A percentile compares a stretch with the other conserved stretches of the same genome.
These are phyloP conservation scores for Onychostoma macrolepis DNA, from an alignment of 2,113 vertebrate genomes.

Conservation along the genomic window DNA sequence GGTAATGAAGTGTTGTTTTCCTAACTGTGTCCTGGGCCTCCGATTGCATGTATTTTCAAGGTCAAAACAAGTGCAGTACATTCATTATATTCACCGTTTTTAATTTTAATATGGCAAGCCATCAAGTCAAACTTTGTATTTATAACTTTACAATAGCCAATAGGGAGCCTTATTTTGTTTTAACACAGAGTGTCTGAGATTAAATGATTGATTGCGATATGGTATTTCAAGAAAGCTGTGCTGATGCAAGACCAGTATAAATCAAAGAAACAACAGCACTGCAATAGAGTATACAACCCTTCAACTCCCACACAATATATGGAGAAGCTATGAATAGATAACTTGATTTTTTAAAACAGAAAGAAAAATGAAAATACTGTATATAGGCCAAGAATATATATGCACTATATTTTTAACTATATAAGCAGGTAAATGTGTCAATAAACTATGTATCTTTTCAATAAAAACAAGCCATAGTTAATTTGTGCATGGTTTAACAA, in stretches of 20 bases:
- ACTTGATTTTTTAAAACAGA: not conserved
- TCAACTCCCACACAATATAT: not conserved
- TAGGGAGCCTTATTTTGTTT: not conserved
- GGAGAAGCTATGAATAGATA: constrained; percentile 11
- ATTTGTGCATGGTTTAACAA: no score
- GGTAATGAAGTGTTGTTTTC: constrained; percentile 57
- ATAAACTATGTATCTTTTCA: not conserved
- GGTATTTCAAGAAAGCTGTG: not conserved
- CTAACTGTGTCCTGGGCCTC: constrained; percentile 50
- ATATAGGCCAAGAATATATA: not conserved
- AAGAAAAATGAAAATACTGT: not conserved
- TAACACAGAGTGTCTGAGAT: not conserved
- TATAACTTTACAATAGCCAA: constrained; percentile 23
- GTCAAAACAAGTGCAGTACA: constrained; percentile 53
- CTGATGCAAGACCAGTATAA: not conserved
- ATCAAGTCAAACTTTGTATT: constrained; percentile 28
- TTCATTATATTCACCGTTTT: constrained; percentile 36
- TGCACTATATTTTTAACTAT: not conserved
- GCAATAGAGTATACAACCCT: not conserved
- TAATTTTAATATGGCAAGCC: constrained; percentile 20
- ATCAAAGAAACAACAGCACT: constrained; percentile 9
- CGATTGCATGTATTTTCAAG: constrained; percentile 49
- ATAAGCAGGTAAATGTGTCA: not conserved
- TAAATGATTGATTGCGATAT: not conserved
- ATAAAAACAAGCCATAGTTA: not conserved